Evolutionary conservation across 2,113 vertebrate species (phyloP).

Genomic region (Cranoglanis bouderius): DNA sequence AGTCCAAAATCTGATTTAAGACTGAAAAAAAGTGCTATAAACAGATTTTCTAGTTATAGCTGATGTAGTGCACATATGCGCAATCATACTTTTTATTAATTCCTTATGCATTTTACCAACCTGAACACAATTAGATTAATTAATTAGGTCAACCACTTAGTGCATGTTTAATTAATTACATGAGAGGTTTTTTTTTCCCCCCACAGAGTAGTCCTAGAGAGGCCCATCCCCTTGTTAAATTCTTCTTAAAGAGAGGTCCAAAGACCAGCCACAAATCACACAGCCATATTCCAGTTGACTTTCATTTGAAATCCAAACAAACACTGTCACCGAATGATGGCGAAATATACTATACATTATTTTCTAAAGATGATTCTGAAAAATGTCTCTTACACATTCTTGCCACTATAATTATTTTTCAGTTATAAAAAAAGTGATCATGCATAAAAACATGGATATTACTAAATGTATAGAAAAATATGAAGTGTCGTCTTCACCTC

Average conservation of each 20-base stretch:
- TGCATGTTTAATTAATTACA: slow-evolving; percentile 51
- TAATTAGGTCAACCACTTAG: slow-evolving; percentile 34
- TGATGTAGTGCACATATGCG: not conserved
- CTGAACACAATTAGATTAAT: slow-evolving; percentile 7
- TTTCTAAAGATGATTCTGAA: not conserved
- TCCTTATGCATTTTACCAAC: not conserved
- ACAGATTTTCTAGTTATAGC: not conserved
- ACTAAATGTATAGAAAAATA: not conserved
- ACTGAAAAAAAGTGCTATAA: not conserved
- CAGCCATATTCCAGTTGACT: not conserved
- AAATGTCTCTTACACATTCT: not conserved
- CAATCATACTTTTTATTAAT: not conserved
- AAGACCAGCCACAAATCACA: slow-evolving; percentile 20
- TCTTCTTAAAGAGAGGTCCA: slow-evolving; percentile 25
- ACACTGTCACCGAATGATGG: not conserved
- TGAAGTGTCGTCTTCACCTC: not conserved
- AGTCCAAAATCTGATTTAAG: not conserved
- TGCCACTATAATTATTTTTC: not conserved
- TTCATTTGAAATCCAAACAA: not conserved
- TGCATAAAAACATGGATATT: not conserved
- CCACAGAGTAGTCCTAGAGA: slow-evolving; percentile 19
- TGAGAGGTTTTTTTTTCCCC: not conserved
- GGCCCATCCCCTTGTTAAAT: slow-evolving; percentile 1
- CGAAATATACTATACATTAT: not conserved
- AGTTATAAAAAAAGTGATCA: not conserved